Percentiles rank a stretch among this genome's conserved stretches.
Conservation (phyloP, 2,888 invertebrate genomes). For the Micropterix aruncella region DNA sequence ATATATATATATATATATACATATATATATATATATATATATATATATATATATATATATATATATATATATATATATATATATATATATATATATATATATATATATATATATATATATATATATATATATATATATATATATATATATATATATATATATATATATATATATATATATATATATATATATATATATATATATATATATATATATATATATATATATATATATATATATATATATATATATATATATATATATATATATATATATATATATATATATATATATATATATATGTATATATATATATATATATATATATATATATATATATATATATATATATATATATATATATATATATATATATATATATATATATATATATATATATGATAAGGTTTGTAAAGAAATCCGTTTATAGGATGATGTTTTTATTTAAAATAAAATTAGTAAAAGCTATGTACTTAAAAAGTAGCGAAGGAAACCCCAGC, state of each 20-base stretch:
- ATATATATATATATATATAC: not conserved
- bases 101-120: not conserved
- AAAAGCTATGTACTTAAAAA: too few relatives aligned
- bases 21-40: not conserved
- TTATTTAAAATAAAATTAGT: too few relatives aligned
- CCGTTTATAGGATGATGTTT: too few relatives aligned
- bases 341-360: not conserved
- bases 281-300: not conserved
- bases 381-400: not conserved
- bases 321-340: not conserved
- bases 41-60: constrained; percentile 2
- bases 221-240: not conserved
- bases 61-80: not conserved
- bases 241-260: not conserved
- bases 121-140: not conserved
- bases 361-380: not conserved
- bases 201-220: not conserved
- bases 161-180: not conserved
- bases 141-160: not conserved
- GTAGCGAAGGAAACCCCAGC: too few relatives aligned
- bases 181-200: not conserved
- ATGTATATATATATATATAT: not conserved
- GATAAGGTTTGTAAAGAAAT: too few relatives aligned
- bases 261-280: not conserved
- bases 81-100: not conserved